Base-by-base conservation (phyloP, 2,113 vertebrate species). In the Perccottus glenii region DNA sequence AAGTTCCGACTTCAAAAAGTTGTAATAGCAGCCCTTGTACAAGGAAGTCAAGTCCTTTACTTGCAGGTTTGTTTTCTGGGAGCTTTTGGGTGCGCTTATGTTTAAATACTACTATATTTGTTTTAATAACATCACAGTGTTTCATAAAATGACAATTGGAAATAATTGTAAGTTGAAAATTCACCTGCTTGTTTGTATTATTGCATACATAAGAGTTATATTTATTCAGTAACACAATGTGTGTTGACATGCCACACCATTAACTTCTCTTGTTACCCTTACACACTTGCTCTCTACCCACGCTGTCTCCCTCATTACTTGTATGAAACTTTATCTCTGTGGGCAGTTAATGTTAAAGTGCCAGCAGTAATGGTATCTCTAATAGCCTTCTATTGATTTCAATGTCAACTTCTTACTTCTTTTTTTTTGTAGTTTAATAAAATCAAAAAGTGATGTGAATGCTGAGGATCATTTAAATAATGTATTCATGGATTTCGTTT, bases 301-400 rank as follows among this genome's bases (percentile, higher is more conserved):
- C 27, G 48, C 40, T 56, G 12, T 66, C 57, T 76, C 60, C 38
- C 7, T 67, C 46, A 33, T 57, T 73, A 58, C 63, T 75, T 47
- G 32, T 64, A 56, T 85, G 80, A 79, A 77, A 88, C 64, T 43
- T 64, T 44, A 83, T 78, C 65, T 67, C 64, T 42, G 14, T 35
- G 43, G 45, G 59, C 47, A 40, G 50, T 64, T 53, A 65, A 60
- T 71, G 75, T 72, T 27, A 57, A 73, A 64, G 60, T 71, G 57
- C 50, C 70, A 63, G 67, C 2, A 4, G 57, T 80, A 80, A 86
- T 85, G 66, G 80, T 32, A 66, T 75, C 75, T 67, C 38, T 81
- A 82, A 83, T 73, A 78, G 60, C 65, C 27, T 68, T 58, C 49
- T 81, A 85, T 88, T 82, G 82, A 81, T 85, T 85, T 77, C 35